A percentile compares a stretch with the other conserved stretches of the same genome.
These are phyloP conservation scores for Meta bourneti DNA, from an alignment of 2,888 invertebrate genomes.

Conservation along the genomic window DNA sequence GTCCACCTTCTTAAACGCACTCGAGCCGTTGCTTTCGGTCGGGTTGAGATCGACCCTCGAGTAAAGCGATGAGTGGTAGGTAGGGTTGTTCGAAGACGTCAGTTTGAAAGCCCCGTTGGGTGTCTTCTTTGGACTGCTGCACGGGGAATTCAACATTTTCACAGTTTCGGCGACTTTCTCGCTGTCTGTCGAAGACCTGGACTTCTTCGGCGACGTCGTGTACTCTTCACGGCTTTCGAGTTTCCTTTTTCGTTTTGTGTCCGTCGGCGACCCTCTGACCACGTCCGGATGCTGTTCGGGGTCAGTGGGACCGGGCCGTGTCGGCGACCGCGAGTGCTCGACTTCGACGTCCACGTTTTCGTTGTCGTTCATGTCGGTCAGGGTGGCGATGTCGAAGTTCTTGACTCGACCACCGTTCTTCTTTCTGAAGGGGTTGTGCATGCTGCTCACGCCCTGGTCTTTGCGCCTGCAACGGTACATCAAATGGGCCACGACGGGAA, in stretches of 20 bases:
- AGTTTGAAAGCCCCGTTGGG: conserved; percentile 33
- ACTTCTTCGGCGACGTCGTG: conserved; percentile 34
- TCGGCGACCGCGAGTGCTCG: not conserved
- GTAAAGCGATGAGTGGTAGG: conserved; percentile 29
- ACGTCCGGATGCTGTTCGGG: not conserved
- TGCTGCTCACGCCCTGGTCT: conserved; percentile 41
- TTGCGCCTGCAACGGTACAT: conserved; percentile 77
- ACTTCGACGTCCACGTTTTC: not conserved
- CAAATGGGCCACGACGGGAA: conserved; percentile 77
- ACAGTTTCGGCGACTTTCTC: not conserved
- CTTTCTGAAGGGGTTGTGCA: conserved; percentile 50
- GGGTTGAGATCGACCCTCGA: conserved; percentile 30
- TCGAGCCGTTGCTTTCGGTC: conserved; percentile 55
- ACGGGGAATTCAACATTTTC: not conserved
- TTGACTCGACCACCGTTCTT: conserved; percentile 71
- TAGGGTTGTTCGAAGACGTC: not conserved
- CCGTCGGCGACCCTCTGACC: not conserved
- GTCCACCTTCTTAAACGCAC: conserved; percentile 77
- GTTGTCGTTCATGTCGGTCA: conserved; percentile 75
- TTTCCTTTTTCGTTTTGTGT: conserved; percentile 3
- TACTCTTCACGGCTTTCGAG: conserved; percentile 16
- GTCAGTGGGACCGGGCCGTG: not conserved
- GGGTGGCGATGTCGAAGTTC: conserved; percentile 78
- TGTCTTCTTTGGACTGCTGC: conserved; percentile 16
- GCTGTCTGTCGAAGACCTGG: conserved; percentile 1